phyloP scores from a whole-genome alignment of 2,113 vertebrate species.

The Salminus brasiliensis region DNA sequence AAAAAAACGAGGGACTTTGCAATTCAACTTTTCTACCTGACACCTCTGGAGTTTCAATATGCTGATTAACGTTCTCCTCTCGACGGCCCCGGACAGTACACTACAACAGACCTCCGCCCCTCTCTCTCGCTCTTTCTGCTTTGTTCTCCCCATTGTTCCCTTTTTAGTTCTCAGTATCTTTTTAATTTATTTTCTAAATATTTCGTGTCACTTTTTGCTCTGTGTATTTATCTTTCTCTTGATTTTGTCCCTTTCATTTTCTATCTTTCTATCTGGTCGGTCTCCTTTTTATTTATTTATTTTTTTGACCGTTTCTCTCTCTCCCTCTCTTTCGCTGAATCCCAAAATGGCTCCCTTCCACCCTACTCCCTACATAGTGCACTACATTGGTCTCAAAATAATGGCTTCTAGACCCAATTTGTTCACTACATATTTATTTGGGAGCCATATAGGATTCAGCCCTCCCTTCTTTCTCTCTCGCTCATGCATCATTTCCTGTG shows the following conservation, averaged over 20 bases:
- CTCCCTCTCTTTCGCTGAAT: background rate
- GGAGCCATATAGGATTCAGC: background rate
- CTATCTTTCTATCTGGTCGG: background rate
- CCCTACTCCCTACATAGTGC: background rate
- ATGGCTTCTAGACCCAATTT: background rate
- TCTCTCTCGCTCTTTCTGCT: constrained; percentile 61
- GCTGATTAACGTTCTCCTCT: constrained; percentile 64
- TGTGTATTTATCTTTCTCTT: constrained; percentile 60
- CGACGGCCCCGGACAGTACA: constrained; percentile 52
- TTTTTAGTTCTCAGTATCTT: background rate
- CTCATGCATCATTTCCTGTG: constrained; percentile 4
- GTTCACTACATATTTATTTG: background rate
- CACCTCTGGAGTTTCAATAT: constrained; percentile 71
- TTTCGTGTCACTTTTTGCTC: too few species aligned
- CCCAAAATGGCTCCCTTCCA: background rate
- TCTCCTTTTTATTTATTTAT: too few species aligned
- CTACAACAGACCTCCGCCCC: constrained; percentile 48
- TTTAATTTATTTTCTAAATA: too few species aligned
- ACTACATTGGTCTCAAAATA: background rate
- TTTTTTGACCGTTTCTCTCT: background rate
- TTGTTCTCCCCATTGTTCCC: background rate
- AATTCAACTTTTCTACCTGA: constrained; percentile 84
- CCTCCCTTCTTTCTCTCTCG: background rate
- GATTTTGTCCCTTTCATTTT: constrained; percentile 38
- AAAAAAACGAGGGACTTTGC: constrained; percentile 69